Conservation (phyloP, 2,888 invertebrate species). For the Serripes groenlandicus region DNA sequence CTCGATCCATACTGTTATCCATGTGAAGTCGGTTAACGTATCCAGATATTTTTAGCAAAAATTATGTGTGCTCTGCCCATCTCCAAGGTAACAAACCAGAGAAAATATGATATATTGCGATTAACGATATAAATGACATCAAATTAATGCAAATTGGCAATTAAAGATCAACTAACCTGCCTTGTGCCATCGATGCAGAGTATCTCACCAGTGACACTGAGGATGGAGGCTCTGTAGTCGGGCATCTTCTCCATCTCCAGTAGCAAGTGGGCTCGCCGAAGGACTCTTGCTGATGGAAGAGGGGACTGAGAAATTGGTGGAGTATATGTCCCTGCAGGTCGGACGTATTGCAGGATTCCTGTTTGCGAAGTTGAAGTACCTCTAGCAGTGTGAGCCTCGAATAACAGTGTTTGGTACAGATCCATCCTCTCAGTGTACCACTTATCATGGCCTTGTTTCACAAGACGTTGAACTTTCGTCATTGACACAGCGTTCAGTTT, state of each 20-base stretch:
- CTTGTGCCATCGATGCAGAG: constrained; percentile 26
- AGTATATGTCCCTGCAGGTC: constrained; percentile 19
- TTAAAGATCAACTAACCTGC: constrained; percentile 13
- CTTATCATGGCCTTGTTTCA: no score
- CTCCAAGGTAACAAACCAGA: no score
- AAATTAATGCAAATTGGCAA: not conserved
- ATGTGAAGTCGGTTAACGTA: no score
- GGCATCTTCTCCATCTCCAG: constrained; percentile 33
- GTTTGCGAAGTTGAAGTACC: not conserved
- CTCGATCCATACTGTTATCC: no score
- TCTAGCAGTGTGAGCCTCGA: constrained; percentile 13
- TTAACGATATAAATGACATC: not conserved
- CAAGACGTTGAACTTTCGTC: no score
- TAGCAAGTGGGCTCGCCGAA: constrained; percentile 18
- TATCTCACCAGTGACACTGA: constrained; percentile 28
- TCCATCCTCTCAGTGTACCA: no score
- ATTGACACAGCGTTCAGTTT: no score
- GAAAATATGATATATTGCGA: not conserved
- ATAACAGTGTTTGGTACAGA: constrained; percentile 21
- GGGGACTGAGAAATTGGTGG: constrained; percentile 19
- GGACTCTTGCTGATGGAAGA: constrained; percentile 19
- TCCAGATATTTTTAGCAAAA: no score
- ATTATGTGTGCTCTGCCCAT: no score
- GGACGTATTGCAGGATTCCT: constrained; percentile 14
- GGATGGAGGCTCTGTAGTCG: constrained; percentile 13